A percentile compares a stretch with the other conserved stretches of the same genome.
These are phyloP conservation scores for Phasianus colchicus DNA, from an alignment of 2,113 vertebrate genomes.

Conservation along the genomic window DNA sequence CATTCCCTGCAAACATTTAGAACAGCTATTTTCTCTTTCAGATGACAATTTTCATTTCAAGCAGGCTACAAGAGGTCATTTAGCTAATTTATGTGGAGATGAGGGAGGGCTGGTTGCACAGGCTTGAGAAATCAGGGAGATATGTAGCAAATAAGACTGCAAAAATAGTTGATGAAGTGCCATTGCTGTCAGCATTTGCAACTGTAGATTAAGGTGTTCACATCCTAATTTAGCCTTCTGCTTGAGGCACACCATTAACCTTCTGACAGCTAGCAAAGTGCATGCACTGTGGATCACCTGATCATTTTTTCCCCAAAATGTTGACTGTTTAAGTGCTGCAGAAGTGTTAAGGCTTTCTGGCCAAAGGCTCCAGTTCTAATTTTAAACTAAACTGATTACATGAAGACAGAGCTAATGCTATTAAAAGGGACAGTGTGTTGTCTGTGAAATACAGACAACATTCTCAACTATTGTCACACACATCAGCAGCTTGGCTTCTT, in stretches of 20 bases:
- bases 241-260: slow-evolving; percentile 55
- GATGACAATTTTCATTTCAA: slow-evolving; percentile 54
- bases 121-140: slow-evolving; percentile 21
- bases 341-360: slow-evolving; percentile 17
- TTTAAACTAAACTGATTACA: slow-evolving; percentile 36
- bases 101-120: not conserved
- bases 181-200: slow-evolving; percentile 55
- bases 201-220: slow-evolving; percentile 55
- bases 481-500: slow-evolving; percentile 28
- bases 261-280: slow-evolving; percentile 52
- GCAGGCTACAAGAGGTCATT: slow-evolving; percentile 49
- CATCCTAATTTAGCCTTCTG: slow-evolving; percentile 49
- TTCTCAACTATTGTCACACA: slow-evolving; percentile 51
- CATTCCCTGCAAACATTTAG: slow-evolving; percentile 30
- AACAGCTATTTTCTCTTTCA: slow-evolving; percentile 51
- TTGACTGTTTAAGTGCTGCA: slow-evolving; percentile 52
- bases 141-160: slow-evolving; percentile 54
- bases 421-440: slow-evolving; percentile 13
- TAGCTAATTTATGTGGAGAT: slow-evolving; percentile 66
- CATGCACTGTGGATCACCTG: slow-evolving; percentile 7
- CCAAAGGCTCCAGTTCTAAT: slow-evolving; percentile 25
- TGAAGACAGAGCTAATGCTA: slow-evolving; percentile 9
- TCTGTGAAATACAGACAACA: slow-evolving; percentile 2
- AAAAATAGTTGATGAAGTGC: slow-evolving; percentile 50
- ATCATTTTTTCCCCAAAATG: not conserved